These are phyloP conservation scores for Amia ocellicauda DNA, from an alignment of 2,113 vertebrate species.

Conservation along the genomic window DNA sequence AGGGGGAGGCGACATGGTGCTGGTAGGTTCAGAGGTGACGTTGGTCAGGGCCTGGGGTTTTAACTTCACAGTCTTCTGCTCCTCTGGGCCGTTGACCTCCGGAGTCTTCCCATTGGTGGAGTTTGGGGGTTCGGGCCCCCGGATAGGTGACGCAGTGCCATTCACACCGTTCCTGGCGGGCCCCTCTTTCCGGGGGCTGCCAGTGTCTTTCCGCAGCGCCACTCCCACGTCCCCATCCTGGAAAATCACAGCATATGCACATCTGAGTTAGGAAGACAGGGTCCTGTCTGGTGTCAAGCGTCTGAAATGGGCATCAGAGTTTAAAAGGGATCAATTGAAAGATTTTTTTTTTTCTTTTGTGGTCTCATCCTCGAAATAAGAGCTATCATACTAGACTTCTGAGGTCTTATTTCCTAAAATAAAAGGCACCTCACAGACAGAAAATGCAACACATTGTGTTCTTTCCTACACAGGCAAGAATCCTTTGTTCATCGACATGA, in stretches of 20 bases:
- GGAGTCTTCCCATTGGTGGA: too few species aligned
- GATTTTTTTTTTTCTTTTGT: too few species aligned
- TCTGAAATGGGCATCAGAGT: too few species aligned
- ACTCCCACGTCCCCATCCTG: constrained; percentile 36
- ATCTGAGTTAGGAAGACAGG: not conserved
- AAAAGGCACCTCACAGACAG: too few species aligned
- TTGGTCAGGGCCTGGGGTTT: constrained; percentile 56
- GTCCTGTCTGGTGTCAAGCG: too few species aligned
- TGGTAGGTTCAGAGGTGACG: constrained; percentile 49
- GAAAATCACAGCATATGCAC: not conserved
- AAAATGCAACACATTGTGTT: too few species aligned
- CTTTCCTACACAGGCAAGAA: too few species aligned
- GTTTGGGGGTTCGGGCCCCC: not conserved
- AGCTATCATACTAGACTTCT: too few species aligned
- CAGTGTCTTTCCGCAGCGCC: not conserved
- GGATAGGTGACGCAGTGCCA: constrained; percentile 55
- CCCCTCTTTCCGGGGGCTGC: constrained; percentile 49
- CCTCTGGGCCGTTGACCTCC: constrained; percentile 39
- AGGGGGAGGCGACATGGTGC: constrained; percentile 74
- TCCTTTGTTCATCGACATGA: too few species aligned
- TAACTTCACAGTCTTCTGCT: constrained; percentile 51
- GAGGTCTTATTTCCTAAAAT: too few species aligned
- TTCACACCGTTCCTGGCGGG: constrained; percentile 42
- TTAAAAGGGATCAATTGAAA: too few species aligned
- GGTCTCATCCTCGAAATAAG: too few species aligned